Evolutionary conservation across 2,113 vertebrate species (phyloP).

Genomic region (Leptobrachium leishanense): DNA sequence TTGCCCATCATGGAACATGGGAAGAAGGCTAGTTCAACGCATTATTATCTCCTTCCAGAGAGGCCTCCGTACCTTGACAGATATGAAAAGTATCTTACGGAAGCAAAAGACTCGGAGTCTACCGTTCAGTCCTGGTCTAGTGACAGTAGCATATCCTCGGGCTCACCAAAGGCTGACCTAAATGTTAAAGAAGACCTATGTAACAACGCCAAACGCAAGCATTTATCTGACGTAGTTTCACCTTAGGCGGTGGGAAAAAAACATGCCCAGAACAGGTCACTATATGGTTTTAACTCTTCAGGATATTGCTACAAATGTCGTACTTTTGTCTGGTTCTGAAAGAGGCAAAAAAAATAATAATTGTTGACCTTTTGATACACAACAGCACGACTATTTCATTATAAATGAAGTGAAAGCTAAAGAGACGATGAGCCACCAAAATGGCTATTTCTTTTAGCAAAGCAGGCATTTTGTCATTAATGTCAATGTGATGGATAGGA

Average conservation of each 20-base stretch:
- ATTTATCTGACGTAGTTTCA: slow-evolving; percentile 68
- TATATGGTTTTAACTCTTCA: slow-evolving; percentile 55
- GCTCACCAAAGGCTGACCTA: slow-evolving; percentile 57
- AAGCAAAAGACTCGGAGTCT: slow-evolving; percentile 60
- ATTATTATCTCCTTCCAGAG: slow-evolving; percentile 92
- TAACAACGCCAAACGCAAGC: slow-evolving; percentile 63
- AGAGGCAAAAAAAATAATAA: neutral
- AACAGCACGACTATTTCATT: slow-evolving; percentile 3
- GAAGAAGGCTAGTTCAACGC: slow-evolving; percentile 85
- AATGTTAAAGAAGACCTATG: slow-evolving; percentile 60
- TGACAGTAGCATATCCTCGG: slow-evolving; percentile 51
- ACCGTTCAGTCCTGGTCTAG: slow-evolving; percentile 53
- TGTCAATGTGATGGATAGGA: slow-evolving; percentile 24
- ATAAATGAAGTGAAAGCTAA: slow-evolving; percentile 26
- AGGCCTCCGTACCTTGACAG: slow-evolving; percentile 79
- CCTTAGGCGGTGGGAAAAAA: slow-evolving; percentile 50
- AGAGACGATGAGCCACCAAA: slow-evolving; percentile 3
- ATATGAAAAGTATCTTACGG: slow-evolving; percentile 78
- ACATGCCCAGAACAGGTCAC: slow-evolving; percentile 38
- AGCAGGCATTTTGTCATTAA: slow-evolving; percentile 19
- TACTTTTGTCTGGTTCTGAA: slow-evolving; percentile 7
- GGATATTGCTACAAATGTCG: slow-evolving; percentile 54
- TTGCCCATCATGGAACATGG: slow-evolving; percentile 91
- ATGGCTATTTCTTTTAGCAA: slow-evolving; percentile 11
- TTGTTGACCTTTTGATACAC: neutral